phyloP scores from a whole-genome alignment of 2,113 vertebrate genomes.

The Camelus dromedarius region DNA sequence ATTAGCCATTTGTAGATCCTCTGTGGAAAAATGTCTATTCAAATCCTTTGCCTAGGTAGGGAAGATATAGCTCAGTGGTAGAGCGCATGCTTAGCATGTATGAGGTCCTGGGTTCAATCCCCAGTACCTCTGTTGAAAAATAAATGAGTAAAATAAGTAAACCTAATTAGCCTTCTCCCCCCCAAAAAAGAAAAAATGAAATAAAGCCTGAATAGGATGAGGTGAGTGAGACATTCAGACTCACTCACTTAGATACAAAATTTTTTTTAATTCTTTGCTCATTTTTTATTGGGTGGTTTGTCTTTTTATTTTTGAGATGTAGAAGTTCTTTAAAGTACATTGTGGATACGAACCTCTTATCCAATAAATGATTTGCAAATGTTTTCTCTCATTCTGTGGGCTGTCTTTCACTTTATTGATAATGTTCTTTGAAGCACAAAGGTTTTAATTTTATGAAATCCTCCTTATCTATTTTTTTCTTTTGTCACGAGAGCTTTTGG shows the following conservation, averaged over 20 bases:
- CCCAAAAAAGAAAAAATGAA: neutral
- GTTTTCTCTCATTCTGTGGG: neutral
- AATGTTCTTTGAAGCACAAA: neutral
- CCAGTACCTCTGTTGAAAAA: too few species aligned
- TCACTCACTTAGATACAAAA: neutral
- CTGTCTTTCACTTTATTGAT: neutral
- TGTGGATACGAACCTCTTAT: neutral
- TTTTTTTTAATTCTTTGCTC: too few species aligned
- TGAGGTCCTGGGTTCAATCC: too few species aligned
- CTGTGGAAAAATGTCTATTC: neutral
- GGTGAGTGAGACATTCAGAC: neutral
- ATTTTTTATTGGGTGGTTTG: neutral
- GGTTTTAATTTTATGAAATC: neutral
- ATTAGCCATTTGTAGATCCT: neutral
- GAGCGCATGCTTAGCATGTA: too few species aligned
- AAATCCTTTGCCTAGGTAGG: neutral
- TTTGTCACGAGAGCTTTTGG: neutral
- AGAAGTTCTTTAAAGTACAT: neutral
- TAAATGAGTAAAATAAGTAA: too few species aligned
- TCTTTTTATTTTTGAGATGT: neutral
- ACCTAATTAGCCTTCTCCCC: too few species aligned
- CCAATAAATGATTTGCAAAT: neutral
- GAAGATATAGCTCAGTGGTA: too few species aligned
- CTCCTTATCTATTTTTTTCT: neutral
- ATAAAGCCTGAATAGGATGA: neutral